Evolutionary conservation across 1,140 invertebrate species (phyloP), one percentile per base, ranked within the genome.

Genomic region (Drosophila bipectinata): DNA sequence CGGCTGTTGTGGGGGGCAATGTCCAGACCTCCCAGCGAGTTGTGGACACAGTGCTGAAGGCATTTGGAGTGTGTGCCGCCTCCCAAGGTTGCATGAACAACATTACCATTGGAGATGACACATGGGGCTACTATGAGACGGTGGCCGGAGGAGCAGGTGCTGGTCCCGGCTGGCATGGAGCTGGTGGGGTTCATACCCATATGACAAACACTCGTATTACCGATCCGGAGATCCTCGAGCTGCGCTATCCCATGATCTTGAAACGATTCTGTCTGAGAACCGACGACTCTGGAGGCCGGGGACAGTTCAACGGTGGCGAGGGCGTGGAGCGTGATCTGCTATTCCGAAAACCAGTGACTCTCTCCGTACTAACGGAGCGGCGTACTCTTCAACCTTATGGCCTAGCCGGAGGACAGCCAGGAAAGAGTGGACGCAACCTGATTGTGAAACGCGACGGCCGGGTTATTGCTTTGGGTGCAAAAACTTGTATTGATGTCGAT

Each of bases 51-150:
- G 96, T 99, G 37, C 93, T 99, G 0, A 96, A 95, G 91, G 98
- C 98, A 15, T 99, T 99, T 30, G 91, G 94, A 79, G 95, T 95
- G 21, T 98, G 97, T 91, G 98, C 98, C 1, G 98, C 98, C 7
- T 99, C 98, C 1, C 98, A 99, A 92, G 98, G 99, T 6, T 99
- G 98, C 92, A 99, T 99, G 98, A 99, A 99, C 92, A 99, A 99
- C 90, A 94, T 99, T 12, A 99, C 99, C 0, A 97, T 99, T 89
- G 99, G 99, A 0, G 98, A 99, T 84, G 94, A 96, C 6, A 93
- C 94, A 59, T 97, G 97, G 94, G 97, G 98, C 1, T 99, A 99
- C 92, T 99, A 99, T 91, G 99, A 99, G 92, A 99, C 99, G 0
- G 97, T 99, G n/a, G 98, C 98, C 4, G 99, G 99, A 21, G 99